Evolutionary conservation across 2,888 invertebrate species (phyloP), one percentile per base, ranked within the genome.

Genomic region (Phrixothrix hirtus): DNA sequence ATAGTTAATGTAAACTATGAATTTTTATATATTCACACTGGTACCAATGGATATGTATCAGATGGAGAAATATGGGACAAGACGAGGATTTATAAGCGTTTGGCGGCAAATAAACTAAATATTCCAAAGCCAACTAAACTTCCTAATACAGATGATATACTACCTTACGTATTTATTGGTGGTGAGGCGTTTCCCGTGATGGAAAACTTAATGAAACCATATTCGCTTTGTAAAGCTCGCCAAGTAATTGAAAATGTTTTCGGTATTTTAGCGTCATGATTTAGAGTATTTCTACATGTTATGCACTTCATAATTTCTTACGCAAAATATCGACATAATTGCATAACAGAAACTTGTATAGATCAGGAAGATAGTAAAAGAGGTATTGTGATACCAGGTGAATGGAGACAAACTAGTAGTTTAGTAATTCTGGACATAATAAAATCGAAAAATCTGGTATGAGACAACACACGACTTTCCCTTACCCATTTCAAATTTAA

Each of bases 1-100:
- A 45, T 61, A n/a, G 62, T 57, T 6, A 62, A 64, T 59, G 60
- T 60, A 25, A 62, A 63, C 50, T 62, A 62, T 55, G 58, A 62
- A 50, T 61, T 61, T 57, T 50, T 64, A 30, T 59, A 61, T 26
- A 55, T 62, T 21, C 53, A 64, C 35, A 57, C 56, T 45, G 64
- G 61, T 25, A 62, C 55, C 14, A 61, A 62, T 36, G 59, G 62
- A 45, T 46, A 60, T 32, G 59, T 63, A n/a, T 62, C 61, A 25
- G 60, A 62, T 61, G 63, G 60, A 13, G 60, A 61, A 31, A 57
- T 64, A 27, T 48, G 31, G 10, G 2, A 10, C n/a, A 29, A 29
- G 10, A 29, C 29, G 29, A n/a, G n/a, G n/a, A n/a, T n/a, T n/a
- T n/a, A 13, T 31, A 13, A 14, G 2, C 5, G 10, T 6, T n/a